These are phyloP conservation scores for Noctilio leporinus DNA, from an alignment of 2,113 vertebrate genomes.

Conservation along the genomic window DNA sequence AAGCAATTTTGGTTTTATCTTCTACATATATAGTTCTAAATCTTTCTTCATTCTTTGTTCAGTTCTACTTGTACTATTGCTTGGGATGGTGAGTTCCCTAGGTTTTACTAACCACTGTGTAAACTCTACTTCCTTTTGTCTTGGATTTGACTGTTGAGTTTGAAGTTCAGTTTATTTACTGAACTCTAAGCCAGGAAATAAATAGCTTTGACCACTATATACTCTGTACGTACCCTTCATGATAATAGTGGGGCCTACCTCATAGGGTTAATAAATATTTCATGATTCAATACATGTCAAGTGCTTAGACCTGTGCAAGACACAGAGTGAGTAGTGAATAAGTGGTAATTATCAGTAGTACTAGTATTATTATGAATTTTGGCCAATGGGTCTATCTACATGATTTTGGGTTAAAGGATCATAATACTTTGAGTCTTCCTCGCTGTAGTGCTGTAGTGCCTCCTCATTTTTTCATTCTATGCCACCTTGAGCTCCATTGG, in stretches of 20 bases:
- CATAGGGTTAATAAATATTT: background rate
- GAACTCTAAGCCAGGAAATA: conserved; percentile 16
- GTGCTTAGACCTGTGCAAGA: background rate
- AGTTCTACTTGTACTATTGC: background rate
- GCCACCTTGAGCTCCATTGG: background rate
- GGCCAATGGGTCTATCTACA: background rate
- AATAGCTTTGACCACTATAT: conserved; percentile 45
- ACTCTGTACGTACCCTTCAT: background rate
- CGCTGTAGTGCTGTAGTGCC: background rate
- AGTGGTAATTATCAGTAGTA: background rate
- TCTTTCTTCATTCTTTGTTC: background rate
- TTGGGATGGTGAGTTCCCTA: background rate
- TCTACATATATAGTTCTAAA: conserved; percentile 15
- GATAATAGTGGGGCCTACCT: background rate
- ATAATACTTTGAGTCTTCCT: background rate
- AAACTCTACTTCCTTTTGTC: conserved; percentile 51
- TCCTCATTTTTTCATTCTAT: background rate
- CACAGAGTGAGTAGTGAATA: background rate
- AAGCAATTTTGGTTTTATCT: background rate
- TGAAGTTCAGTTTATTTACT: conserved; percentile 29
- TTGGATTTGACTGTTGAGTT: conserved; percentile 45
- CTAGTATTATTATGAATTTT: background rate
- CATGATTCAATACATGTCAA: background rate
- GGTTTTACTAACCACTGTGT: conserved; percentile 33
- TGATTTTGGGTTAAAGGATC: background rate